Evolutionary conservation across 2,888 invertebrate species (phyloP).

Genomic region (Drosophila anomelani): DNA sequence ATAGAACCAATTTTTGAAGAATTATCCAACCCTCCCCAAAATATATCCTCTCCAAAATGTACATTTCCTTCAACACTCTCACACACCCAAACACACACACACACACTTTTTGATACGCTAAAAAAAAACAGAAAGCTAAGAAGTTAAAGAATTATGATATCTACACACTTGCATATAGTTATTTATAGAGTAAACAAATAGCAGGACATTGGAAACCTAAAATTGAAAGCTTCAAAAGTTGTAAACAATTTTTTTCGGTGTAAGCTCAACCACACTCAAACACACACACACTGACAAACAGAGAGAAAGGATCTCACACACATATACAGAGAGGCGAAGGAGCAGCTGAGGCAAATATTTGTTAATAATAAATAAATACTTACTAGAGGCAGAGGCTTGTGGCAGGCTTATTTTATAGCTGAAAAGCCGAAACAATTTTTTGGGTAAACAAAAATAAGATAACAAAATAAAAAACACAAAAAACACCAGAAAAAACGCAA

Average conservation of each 20-base stretch:
- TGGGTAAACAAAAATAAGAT: conserved; percentile 52
- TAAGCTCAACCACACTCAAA: conserved; percentile 44
- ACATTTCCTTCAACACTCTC: conserved; percentile 57
- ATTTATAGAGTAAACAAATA: conserved; percentile 38
- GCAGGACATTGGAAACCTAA: conserved; percentile 46
- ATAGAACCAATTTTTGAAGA: conserved; percentile 60
- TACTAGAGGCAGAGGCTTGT: conserved; percentile 54
- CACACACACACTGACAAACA: conserved; percentile 27
- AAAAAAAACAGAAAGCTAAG: conserved; percentile 40
- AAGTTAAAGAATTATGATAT: conserved; percentile 37
- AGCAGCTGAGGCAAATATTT: conserved; percentile 50
- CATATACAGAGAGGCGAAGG: conserved; percentile 32
- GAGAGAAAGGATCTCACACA: conserved; percentile 29
- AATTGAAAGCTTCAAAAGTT: conserved; percentile 51
- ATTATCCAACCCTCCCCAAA: conserved; percentile 63
- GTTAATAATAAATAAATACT: conserved; percentile 46
- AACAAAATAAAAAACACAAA: conserved; percentile 25
- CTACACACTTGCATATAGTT: conserved; percentile 35
- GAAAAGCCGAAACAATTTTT: conserved; percentile 54
- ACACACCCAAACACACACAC: conserved; percentile 16
- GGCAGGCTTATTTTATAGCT: conserved; percentile 61
- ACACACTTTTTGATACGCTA: conserved; percentile 62
- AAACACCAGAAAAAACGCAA: conserved; percentile 42
- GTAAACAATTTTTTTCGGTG: conserved; percentile 43
- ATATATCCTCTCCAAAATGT: conserved; percentile 44